Evolutionary conservation across 2,113 vertebrate genomes (phyloP).

Genomic region (Labeo catla): DNA sequence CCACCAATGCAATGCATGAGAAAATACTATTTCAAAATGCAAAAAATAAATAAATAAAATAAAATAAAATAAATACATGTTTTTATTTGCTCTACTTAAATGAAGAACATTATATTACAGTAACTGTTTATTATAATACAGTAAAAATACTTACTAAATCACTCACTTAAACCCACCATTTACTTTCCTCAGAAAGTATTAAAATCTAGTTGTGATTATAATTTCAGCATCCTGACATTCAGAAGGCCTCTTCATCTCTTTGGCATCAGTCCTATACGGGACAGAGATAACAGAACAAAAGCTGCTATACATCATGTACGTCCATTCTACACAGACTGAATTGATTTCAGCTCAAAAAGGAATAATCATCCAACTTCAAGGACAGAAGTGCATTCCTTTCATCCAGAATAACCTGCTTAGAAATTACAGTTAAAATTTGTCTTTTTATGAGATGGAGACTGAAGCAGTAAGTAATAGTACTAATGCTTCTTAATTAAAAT

Average conservation of each 20-base stretch:
- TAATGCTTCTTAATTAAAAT: no score
- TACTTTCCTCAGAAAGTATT: background rate
- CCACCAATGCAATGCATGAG: no score
- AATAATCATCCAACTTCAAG: constrained; percentile 1
- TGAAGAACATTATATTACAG: background rate
- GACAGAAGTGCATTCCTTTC: background rate
- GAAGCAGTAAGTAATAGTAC: no score
- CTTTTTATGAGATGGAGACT: no score
- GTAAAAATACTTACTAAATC: background rate
- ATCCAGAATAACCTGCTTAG: background rate
- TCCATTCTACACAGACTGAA: no score
- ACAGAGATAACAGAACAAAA: background rate
- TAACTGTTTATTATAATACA: background rate
- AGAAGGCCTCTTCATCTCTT: no score
- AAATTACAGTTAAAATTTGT: background rate
- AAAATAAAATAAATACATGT: no score
- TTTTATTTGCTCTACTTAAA: background rate
- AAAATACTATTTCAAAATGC: no score
- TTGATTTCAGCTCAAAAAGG: background rate
- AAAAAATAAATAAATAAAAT: no score
- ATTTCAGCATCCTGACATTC: no score
- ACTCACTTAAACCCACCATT: no score
- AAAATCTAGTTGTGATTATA: background rate
- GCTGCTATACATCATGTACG: background rate
- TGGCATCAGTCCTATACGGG: no score